These are phyloP conservation scores for Heliothis subflexa DNA, from an alignment of 1,140 invertebrate genomes.

Conservation along the genomic window DNA sequence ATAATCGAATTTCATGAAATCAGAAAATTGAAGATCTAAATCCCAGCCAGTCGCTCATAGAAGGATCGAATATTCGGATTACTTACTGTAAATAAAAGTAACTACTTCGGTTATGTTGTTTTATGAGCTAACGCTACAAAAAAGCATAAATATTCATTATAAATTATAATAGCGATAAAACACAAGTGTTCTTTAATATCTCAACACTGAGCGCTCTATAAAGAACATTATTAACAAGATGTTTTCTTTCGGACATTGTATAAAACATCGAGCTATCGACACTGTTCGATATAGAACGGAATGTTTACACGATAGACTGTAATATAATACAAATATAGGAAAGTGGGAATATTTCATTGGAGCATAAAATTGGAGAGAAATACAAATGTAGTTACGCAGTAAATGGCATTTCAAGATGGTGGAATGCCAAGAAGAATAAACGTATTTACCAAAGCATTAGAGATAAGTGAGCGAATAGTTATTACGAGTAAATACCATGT, in stretches of 20 bases:
- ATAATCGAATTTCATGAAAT: no score
- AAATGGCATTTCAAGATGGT: not conserved
- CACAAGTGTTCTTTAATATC: slow-evolving; percentile 23
- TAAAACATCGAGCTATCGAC: slow-evolving; percentile 26
- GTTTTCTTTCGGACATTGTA: slow-evolving; percentile 39
- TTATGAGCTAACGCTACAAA: slow-evolving; percentile 19
- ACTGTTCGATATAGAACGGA: slow-evolving; percentile 11
- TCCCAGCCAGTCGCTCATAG: not conserved
- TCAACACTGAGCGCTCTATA: slow-evolving; percentile 38
- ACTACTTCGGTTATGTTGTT: not conserved
- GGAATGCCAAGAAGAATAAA: not conserved
- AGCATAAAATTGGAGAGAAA: slow-evolving; percentile 65
- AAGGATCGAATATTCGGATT: not conserved
- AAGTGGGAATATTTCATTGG: slow-evolving; percentile 79
- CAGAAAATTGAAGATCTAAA: not conserved
- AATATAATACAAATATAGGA: slow-evolving; percentile 79
- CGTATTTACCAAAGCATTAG: not conserved
- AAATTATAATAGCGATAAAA: slow-evolving; percentile 30
- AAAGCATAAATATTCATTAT: slow-evolving; percentile 27
- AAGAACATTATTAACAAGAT: slow-evolving; percentile 37
- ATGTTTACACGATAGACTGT: slow-evolving; percentile 82
- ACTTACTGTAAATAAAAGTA: slow-evolving; percentile 5
- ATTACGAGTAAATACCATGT: slow-evolving; percentile 27
- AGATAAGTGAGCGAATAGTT: not conserved
- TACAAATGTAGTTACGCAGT: slow-evolving; percentile 38